Percentiles rank a stretch among this genome's conserved stretches.
phyloP scores from a whole-genome alignment of 2,797 vertebrate genomes.

The Vipera latastei region DNA sequence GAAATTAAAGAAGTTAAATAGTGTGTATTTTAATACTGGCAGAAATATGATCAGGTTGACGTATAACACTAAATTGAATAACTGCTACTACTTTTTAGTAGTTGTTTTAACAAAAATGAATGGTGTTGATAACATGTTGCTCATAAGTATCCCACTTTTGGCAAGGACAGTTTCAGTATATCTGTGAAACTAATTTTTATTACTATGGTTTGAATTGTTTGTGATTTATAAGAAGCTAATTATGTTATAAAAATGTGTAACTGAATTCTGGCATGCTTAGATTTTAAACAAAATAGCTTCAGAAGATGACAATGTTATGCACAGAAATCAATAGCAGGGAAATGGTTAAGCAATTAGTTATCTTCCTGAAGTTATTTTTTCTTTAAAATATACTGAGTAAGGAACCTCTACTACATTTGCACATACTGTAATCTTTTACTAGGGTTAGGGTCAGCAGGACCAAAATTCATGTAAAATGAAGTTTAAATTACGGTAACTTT shows the following conservation, averaged over 20 bases:
- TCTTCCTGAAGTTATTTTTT: not conserved
- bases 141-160: slow-evolving; percentile 17
- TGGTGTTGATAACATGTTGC: not conserved
- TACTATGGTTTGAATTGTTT: not conserved
- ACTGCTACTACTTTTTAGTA: not conserved
- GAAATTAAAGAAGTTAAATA: slow-evolving; percentile 17
- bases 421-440: slow-evolving; percentile 1
- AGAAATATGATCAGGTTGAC: slow-evolving; percentile 44
- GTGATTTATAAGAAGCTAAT: not conserved
- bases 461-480: slow-evolving; percentile 20
- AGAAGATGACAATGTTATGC: not conserved
- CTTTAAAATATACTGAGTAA: not conserved
- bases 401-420: not conserved
- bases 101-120: not conserved
- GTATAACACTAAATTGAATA: not conserved
- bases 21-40: not conserved
- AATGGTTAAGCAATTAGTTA: not conserved
- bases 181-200: slow-evolving; percentile 46
- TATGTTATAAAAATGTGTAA: not conserved
- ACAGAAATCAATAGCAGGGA: not conserved
- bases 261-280: not conserved
- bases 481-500: slow-evolving; percentile 18
- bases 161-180: slow-evolving; percentile 5
- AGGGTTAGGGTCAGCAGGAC: slow-evolving; percentile 25
- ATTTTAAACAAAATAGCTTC: not conserved